These are phyloP conservation scores for Lamprotornis superbus DNA, from an alignment of 2,113 vertebrate species.

Conservation along the genomic window DNA sequence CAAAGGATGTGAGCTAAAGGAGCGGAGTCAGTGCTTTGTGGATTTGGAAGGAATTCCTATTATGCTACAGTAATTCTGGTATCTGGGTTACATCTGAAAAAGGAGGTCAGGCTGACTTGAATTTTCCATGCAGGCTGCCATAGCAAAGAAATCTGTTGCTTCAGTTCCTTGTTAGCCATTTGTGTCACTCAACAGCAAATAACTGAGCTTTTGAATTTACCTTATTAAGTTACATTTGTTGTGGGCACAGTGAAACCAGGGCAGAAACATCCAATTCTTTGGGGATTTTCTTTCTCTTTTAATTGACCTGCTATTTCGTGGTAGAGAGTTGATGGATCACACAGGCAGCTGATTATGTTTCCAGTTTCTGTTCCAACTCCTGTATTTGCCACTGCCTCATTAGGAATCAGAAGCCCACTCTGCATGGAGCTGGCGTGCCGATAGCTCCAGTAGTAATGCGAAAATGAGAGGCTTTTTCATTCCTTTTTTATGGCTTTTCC, in stretches of 20 bases:
- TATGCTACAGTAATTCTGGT: slow-evolving; percentile 71
- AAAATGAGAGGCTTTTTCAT: slow-evolving; percentile 57
- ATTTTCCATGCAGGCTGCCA: slow-evolving; percentile 69
- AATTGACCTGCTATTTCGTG: slow-evolving; percentile 46
- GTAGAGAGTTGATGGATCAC: slow-evolving; percentile 43
- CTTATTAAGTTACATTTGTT: slow-evolving; percentile 53
- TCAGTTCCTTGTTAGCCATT: slow-evolving; percentile 43
- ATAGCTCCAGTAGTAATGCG: slow-evolving; percentile 20
- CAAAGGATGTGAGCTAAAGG: background rate
- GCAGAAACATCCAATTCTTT: background rate
- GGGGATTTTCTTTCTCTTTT: slow-evolving; percentile 45
- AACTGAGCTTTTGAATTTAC: slow-evolving; percentile 21
- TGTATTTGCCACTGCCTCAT: slow-evolving; percentile 44
- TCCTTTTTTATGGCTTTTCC: slow-evolving; percentile 64
- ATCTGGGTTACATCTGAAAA: slow-evolving; percentile 68
- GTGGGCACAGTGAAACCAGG: slow-evolving; percentile 18
- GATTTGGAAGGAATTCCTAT: slow-evolving; percentile 74
- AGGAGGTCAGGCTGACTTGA: slow-evolving; percentile 66
- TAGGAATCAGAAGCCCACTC: slow-evolving; percentile 50
- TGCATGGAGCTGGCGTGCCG: background rate
- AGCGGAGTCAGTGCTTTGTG: slow-evolving; percentile 28
- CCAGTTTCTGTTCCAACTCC: slow-evolving; percentile 55
- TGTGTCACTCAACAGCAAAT: slow-evolving; percentile 23
- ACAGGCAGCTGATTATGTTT: slow-evolving; percentile 50
- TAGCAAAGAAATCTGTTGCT: slow-evolving; percentile 64